Base-by-base conservation (phyloP, 2,888 invertebrate genomes). In the Parascotia fuliginaria region DNA sequence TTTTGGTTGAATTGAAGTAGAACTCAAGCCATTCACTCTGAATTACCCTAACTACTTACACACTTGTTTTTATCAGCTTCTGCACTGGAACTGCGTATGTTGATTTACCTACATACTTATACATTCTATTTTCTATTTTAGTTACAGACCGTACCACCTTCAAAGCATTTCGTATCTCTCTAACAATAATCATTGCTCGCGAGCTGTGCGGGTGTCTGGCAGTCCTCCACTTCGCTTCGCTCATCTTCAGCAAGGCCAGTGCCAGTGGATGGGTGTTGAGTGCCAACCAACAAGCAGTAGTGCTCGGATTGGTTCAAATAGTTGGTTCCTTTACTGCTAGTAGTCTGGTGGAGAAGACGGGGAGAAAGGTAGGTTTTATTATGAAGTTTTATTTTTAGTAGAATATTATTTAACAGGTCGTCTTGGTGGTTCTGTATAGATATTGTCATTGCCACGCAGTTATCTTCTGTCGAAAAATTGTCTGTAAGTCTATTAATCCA, bases 121-220 rank as follows among this genome's bases (percentile, higher is more conserved):
- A 28, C 22, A 7, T 39, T 32, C 3, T 9, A 7, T 24, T 24
- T 1, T 34, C 7, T 7, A 38, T 57, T 65, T 4, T 73, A 89
- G 90, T 88, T 9, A 74, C 87, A 0, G 90, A 91, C 58, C 79
- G 81, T 33, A 80, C 72, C 48, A 86, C 86, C 0, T 89, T 92
- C 65, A 85, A 92, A 0, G 93, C 93, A 0, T 92, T 93, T 64
- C 92, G 93, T 33, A 93, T 94, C 43, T 93, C 93, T 0, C 87
- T 91, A 1, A 85, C 79, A 11, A 88, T 92, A 47, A 91, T 89
- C 0, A 62, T 90, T 0, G 91, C 89, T 0, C 73, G 92, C 0
- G 91, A 92, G 62, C 72, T 92, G 16, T 89, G 92, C 61, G 92
- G 92, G 0, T 89, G 91, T 37, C 72, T 92, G 0, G 91, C 92